These are phyloP conservation scores for Bugula neritina DNA, from an alignment of 2,888 invertebrate genomes.

Conservation along the genomic window DNA sequence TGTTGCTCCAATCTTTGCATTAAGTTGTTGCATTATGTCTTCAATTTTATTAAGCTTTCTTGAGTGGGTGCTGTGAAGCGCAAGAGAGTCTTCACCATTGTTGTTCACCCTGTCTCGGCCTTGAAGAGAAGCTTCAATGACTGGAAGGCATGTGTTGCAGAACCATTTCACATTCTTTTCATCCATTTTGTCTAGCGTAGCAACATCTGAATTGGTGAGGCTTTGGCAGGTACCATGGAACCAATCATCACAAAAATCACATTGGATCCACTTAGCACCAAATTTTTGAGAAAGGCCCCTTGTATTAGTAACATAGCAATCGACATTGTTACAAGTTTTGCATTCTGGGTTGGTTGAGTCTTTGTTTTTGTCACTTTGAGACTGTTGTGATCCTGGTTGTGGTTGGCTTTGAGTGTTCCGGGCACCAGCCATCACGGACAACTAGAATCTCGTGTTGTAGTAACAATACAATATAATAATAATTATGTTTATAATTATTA, in stretches of 20 bases:
- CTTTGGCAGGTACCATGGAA: not conserved
- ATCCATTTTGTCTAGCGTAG: not conserved
- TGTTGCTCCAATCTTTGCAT: not conserved
- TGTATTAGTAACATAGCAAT: not conserved
- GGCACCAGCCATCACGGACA: too few relatives aligned
- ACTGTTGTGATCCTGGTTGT: too few relatives aligned
- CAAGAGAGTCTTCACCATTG: not conserved
- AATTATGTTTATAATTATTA: too few relatives aligned
- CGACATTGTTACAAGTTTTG: not conserved
- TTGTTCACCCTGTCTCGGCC: too few relatives aligned
- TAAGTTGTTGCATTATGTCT: not conserved
- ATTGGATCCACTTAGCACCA: not conserved
- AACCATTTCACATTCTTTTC: conserved; percentile 3
- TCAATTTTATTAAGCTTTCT: not conserved
- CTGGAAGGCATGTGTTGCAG: not conserved
- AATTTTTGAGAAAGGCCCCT: too few relatives aligned
- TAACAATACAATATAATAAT: too few relatives aligned
- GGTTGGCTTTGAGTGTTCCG: too few relatives aligned
- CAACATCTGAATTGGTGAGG: not conserved
- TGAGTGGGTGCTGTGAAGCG: not conserved
- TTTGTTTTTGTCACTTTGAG: too few relatives aligned
- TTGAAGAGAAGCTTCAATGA: not conserved
- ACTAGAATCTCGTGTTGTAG: too few relatives aligned
- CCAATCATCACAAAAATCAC: conserved; percentile 1
- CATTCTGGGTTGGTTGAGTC: too few relatives aligned